Conservation (phyloP, 2,888 invertebrate species). For the Zele albiditarsus region DNA sequence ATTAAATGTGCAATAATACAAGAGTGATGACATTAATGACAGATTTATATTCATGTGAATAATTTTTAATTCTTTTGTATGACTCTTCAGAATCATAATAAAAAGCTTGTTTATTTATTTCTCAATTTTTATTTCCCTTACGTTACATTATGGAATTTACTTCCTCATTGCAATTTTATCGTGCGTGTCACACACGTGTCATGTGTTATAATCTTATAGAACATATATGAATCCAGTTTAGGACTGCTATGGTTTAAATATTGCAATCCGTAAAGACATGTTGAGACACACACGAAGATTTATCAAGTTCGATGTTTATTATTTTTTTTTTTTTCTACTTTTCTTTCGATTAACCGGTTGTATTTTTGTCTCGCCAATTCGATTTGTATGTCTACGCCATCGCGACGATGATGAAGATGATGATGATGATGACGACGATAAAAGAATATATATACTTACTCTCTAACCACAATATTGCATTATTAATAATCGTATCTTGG, state of each 20-base stretch:
- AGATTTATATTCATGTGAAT: neutral
- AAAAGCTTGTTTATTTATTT: neutral
- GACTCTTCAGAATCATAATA: neutral
- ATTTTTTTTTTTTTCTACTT: neutral
- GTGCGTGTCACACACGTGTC: slow-evolving; percentile 20
- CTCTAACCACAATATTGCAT: slow-evolving; percentile 9
- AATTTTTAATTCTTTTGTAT: neutral
- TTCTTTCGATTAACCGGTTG: slow-evolving; percentile 16
- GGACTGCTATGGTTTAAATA: neutral
- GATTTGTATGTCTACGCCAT: neutral
- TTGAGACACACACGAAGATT: slow-evolving; percentile 7
- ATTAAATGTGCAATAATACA: neutral
- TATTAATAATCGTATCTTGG: slow-evolving; percentile 23
- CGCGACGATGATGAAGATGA: neutral
- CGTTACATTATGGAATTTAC: slow-evolving; percentile 11
- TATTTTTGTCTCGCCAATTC: neutral
- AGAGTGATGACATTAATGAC: neutral
- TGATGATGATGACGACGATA: neutral
- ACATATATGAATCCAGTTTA: slow-evolving; percentile 10
- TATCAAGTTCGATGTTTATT: slow-evolving; percentile 1
- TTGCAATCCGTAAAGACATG: neutral
- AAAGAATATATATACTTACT: neutral
- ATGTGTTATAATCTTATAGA: neutral
- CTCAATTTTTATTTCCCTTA: neutral
- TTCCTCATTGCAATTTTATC: slow-evolving; percentile 10